Conservation (phyloP, 2,797 vertebrate species). For the Eidolon dupreanum region DNA sequence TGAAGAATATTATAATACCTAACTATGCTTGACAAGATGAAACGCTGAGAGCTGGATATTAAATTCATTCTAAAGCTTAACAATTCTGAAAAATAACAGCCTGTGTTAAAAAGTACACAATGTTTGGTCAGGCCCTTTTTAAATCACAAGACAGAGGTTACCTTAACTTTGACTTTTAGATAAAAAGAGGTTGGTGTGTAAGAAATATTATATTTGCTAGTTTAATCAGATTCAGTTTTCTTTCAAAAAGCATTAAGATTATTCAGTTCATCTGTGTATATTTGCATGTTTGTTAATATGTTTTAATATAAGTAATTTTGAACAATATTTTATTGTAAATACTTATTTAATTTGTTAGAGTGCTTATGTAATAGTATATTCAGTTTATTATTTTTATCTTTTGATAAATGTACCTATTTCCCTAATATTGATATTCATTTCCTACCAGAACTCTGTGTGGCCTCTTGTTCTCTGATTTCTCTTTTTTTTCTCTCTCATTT, state of each 20-base stretch:
- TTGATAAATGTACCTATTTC: neutral
- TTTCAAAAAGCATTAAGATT: neutral
- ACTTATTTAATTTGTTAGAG: neutral
- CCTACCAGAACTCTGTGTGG: neutral
- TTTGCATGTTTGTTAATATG: neutral
- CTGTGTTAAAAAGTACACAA: neutral
- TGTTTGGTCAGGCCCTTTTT: neutral
- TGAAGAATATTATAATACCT: neutral
- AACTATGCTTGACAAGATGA: neutral
- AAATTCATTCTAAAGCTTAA: neutral
- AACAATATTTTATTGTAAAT: neutral
- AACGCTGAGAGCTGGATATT: neutral
- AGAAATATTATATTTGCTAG: neutral
- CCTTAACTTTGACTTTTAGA: neutral
- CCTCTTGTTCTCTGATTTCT: neutral
- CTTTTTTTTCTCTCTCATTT: neutral
- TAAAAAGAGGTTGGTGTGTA: neutral
- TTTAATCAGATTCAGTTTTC: neutral
- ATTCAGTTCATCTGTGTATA: neutral
- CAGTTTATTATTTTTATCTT: neutral
- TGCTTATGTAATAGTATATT: neutral
- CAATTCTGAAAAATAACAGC: neutral
- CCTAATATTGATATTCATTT: neutral
- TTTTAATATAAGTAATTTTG: neutral
- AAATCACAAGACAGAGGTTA: neutral